These are phyloP conservation scores for Crenichthys baileyi DNA, from an alignment of 2,797 vertebrate species.

Conservation along the genomic window DNA sequence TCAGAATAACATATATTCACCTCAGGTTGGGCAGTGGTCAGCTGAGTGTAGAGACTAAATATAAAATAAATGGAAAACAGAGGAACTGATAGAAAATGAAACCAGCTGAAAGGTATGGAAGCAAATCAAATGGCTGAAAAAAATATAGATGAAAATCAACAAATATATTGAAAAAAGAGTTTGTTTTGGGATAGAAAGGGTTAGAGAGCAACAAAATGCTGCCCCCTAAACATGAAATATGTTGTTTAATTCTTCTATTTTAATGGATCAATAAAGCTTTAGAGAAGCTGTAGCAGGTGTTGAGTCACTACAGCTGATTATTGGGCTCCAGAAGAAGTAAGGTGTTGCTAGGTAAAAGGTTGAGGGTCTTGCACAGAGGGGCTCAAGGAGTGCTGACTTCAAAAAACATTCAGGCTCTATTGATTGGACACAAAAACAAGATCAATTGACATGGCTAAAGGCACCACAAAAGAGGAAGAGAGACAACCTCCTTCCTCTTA, in stretches of 20 bases:
- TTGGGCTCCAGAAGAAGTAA: constrained; percentile 25
- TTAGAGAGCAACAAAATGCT: neutral
- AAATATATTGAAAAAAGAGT: neutral
- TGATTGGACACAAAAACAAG: constrained; percentile 69
- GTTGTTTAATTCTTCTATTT: neutral
- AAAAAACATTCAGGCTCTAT: constrained; percentile 65
- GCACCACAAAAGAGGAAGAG: constrained; percentile 58
- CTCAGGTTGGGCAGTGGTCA: constrained; percentile 11
- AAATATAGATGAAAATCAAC: constrained; percentile 8
- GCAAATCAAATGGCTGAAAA: neutral
- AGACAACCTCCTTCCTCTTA: constrained; percentile 2
- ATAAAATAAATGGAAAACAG: constrained; percentile 2
- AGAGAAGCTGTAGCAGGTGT: neutral
- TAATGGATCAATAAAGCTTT: neutral
- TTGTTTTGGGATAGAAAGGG: neutral
- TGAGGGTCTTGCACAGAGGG: constrained; percentile 9
- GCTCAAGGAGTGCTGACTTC: constrained; percentile 68
- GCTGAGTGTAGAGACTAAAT: constrained; percentile 34
- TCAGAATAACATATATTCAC: constrained; percentile 22
- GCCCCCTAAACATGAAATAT: neutral
- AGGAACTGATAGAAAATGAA: constrained; percentile 2
- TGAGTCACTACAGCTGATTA: constrained; percentile 30
- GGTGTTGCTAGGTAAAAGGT: constrained; percentile 32
- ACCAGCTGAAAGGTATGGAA: neutral
- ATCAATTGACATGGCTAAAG: constrained; percentile 73